Evolutionary conservation across 2,888 invertebrate species (phyloP).

Genomic region (Meliscaeva auricollis): DNA sequence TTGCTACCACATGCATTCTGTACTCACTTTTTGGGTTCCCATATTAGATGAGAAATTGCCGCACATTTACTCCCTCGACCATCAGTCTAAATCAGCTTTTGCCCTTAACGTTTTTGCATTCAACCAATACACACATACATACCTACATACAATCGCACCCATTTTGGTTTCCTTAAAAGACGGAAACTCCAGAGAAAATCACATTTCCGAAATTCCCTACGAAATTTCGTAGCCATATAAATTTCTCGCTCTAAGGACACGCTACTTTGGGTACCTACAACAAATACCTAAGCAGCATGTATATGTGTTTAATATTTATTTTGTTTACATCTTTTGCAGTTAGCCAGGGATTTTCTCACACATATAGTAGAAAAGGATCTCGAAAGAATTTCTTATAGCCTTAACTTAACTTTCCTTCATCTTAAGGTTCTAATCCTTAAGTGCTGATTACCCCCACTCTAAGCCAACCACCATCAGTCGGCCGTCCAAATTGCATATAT

Average conservation of each 20-base stretch:
- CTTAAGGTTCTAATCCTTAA: conserved; percentile 61
- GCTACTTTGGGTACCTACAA: conserved; percentile 20
- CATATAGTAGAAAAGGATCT: background rate
- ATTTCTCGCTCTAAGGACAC: conserved; percentile 22
- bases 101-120: conserved; percentile 12
- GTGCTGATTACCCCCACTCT: conserved; percentile 59
- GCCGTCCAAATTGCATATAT: background rate
- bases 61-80: conserved; percentile 56
- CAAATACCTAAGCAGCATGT: background rate
- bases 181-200: conserved; percentile 8
- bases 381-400: conserved; percentile 42
- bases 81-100: conserved; percentile 70
- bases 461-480: background rate
- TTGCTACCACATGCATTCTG: background rate
- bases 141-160: conserved; percentile 39
- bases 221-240: conserved; percentile 26
- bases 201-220: background rate
- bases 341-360: conserved; percentile 55
- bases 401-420: background rate
- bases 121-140: conserved; percentile 1
- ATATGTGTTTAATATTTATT: conserved; percentile 61
- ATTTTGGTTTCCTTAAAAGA: background rate
- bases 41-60: conserved; percentile 64
- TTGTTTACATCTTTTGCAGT: conserved; percentile 68
- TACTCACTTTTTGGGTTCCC: conserved; percentile 30